Percentiles rank a stretch among this genome's conserved stretches.
Conservation (phyloP, 2,888 invertebrate genomes). For the Hypena proboscidalis region DNA sequence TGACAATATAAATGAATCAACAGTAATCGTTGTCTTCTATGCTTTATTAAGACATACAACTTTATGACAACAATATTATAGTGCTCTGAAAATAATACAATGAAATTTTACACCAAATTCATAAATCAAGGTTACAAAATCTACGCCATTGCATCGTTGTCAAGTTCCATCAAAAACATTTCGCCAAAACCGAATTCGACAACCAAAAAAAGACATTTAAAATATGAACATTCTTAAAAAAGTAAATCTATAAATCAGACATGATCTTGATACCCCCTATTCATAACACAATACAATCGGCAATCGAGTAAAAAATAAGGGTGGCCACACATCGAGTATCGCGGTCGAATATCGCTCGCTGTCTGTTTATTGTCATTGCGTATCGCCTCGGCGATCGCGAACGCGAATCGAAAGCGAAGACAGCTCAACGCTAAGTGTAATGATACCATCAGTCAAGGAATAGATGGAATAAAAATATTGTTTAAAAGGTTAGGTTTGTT, state of each 20-base stretch:
- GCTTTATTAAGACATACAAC: too few relatives aligned
- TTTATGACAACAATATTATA: too few relatives aligned
- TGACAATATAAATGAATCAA: too few relatives aligned
- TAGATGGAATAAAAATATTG: constrained; percentile 20
- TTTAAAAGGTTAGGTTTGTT: too few relatives aligned
- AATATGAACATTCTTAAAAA: constrained; percentile 4
- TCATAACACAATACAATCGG: constrained; percentile 80
- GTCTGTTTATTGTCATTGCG: constrained; percentile 74
- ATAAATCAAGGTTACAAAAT: too few relatives aligned
- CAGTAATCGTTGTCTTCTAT: too few relatives aligned
- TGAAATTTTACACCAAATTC: too few relatives aligned
- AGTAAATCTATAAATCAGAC: constrained; percentile 22
- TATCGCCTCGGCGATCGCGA: constrained; percentile 69
- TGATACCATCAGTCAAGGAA: constrained; percentile 68
- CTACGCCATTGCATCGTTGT: too few relatives aligned
- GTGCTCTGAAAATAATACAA: too few relatives aligned
- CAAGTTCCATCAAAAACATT: too few relatives aligned
- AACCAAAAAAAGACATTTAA: constrained; percentile 14
- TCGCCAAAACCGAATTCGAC: not conserved
- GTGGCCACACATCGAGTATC: constrained; percentile 72
- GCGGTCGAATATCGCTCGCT: constrained; percentile 59
- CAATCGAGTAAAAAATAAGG: constrained; percentile 76
- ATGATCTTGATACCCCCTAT: constrained; percentile 35
- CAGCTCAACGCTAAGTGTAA: constrained; percentile 57
- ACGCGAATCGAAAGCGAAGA: constrained; percentile 58